These are phyloP conservation scores for Diadema setosum DNA, from an alignment of 35 echinoderm and acorn worm genomes.

Conservation along the genomic window DNA sequence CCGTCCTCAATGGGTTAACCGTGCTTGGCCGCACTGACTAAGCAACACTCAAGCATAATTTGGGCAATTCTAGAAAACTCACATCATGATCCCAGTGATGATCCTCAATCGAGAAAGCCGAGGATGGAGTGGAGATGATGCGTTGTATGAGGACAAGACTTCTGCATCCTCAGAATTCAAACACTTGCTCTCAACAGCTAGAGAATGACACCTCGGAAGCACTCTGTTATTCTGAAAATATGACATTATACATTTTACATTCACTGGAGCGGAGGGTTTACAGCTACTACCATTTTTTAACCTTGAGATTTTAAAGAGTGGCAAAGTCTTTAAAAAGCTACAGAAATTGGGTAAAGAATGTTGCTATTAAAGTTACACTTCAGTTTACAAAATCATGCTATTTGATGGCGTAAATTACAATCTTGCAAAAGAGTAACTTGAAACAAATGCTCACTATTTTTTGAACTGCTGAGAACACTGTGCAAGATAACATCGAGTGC, in stretches of 20 bases:
- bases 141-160: background rate
- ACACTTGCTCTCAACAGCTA: background rate
- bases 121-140: background rate
- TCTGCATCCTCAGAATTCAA: background rate
- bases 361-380: background rate
- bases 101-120: background rate
- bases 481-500: no score
- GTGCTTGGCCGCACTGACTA: background rate
- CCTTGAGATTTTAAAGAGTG: no score
- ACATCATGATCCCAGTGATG: background rate
- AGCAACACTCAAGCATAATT: background rate
- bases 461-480: no score
- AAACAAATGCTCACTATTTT: no score
- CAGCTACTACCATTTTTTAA: background rate
- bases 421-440: no score
- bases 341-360: background rate
- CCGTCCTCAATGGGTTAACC: background rate
- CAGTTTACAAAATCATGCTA: no score
- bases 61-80: background rate
- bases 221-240: background rate
- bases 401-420: no score
- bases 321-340: background rate
- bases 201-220: background rate
- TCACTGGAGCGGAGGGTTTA: background rate
- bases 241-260: background rate